Base-by-base conservation (phyloP, 2,797 vertebrate species). In the Peromyscus eremicus region DNA sequence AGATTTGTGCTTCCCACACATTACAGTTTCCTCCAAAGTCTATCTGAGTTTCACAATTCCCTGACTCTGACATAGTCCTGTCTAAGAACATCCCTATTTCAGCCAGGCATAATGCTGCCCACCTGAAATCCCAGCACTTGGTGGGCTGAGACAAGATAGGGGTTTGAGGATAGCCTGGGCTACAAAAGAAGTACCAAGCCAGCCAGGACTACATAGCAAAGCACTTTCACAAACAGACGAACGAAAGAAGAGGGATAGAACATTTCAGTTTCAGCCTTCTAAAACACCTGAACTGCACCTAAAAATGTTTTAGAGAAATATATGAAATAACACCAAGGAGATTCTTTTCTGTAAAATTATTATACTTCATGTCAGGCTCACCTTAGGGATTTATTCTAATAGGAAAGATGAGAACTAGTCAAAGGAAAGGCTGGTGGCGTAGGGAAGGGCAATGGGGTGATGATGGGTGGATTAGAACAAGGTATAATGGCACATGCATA, bases 291-390 rank as follows among this genome's bases (percentile, higher is more conserved):
- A 94, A 57, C 91, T 43, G 60, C 29, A 62, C 13, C 80, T 60
- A 60, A 71, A 71, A 84, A 11, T 66, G 16, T 88, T 95, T 76
- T 46, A n/a, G 66, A 60, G 43, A 93, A 96, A 91, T 75, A 52
- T 19, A 93, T 86, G 75, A 80, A 68, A 68, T 37, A 73, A 96
- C 32, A 43, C 11, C 62, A 82, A 79, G 7, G 60, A 88, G 64
- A 21, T 60, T 25, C 16, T 37, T 90, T 89, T 83, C 25, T n/a
- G 40, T 32, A 11, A 16, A 76, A 37, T 19, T 23, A 73, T 83
- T 37, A 40, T 25, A 52, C n/a, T 86, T 52, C 49, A 5, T 49
- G 46, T 13, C 68, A 29, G 14, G 7, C 3, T 82, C 12, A 55
- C 13, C 23, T 14, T 37, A 89, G 73, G 77, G 82, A 64, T 40